These are phyloP conservation scores for Drosophila novamexicana DNA, from an alignment of 1,140 invertebrate species.

Conservation along the genomic window DNA sequence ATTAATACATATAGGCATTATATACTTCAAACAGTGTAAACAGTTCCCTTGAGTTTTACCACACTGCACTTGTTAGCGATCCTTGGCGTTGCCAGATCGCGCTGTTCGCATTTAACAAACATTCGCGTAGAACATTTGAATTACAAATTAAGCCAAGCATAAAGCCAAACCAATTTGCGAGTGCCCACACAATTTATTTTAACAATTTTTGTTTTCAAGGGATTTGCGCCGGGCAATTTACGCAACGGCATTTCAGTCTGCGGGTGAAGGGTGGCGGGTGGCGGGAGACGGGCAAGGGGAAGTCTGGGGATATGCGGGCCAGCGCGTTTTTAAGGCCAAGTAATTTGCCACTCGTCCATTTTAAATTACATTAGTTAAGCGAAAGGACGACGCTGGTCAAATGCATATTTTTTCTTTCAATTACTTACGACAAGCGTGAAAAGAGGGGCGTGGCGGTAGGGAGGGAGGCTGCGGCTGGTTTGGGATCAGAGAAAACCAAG, in stretches of 20 bases:
- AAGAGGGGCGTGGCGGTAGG: not conserved
- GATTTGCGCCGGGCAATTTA: constrained; percentile 68
- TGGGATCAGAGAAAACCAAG: constrained; percentile 18
- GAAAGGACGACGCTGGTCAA: constrained; percentile 58
- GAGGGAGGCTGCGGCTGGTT: not conserved
- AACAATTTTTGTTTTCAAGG: constrained; percentile 66
- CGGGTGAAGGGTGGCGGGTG: constrained; percentile 2
- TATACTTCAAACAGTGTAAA: not conserved
- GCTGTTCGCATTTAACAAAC: constrained; percentile 40
- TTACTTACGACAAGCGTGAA: constrained; percentile 48
- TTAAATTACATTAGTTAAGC: constrained; percentile 79
- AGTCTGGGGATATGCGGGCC: constrained; percentile 40
- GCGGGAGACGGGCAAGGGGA: not conserved
- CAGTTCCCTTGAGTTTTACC: not conserved
- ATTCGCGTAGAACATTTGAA: constrained; percentile 64
- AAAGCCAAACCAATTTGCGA: constrained; percentile 67
- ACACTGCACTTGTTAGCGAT: constrained; percentile 2
- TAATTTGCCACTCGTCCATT: constrained; percentile 81
- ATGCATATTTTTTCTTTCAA: constrained; percentile 79
- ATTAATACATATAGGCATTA: not conserved
- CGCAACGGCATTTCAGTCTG: constrained; percentile 34
- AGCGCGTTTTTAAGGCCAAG: constrained; percentile 60
- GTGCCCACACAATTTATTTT: constrained; percentile 75
- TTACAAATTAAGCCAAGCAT: constrained; percentile 75
- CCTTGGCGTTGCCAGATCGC: constrained; percentile 44